Conservation (phyloP, 2,113 vertebrate species). For the Sylvicapra grimmia region DNA sequence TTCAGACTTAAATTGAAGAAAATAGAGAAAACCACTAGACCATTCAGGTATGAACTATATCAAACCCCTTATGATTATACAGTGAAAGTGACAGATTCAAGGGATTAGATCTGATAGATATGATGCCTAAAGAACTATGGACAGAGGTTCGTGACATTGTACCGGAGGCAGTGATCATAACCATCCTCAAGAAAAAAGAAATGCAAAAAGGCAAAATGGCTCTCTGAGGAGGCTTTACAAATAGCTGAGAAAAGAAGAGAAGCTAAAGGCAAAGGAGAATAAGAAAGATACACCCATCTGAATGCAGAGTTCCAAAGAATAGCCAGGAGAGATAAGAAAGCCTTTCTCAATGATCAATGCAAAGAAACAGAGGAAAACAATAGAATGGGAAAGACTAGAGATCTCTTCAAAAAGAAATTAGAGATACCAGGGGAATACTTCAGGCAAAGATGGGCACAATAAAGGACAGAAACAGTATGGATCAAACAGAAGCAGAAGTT, state of each 20-base stretch:
- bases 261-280: background rate
- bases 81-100: background rate
- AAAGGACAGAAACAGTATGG: background rate
- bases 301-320: background rate
- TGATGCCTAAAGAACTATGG: background rate
- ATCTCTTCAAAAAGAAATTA: background rate
- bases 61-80: background rate
- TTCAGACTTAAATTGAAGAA: background rate
- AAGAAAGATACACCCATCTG: background rate
- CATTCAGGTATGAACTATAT: background rate
- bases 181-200: background rate
- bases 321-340: background rate
- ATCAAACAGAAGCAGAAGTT: background rate
- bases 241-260: background rate
- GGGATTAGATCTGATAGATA: background rate
- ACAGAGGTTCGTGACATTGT: background rate
- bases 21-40: background rate
- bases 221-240: background rate
- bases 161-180: background rate
- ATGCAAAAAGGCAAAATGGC: background rate
- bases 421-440: background rate
- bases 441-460: background rate
- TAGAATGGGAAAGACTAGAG: background rate
- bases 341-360: background rate
- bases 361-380: background rate